Base-by-base conservation (phyloP, 2,888 invertebrate genomes). In the Melieria omissa region DNA sequence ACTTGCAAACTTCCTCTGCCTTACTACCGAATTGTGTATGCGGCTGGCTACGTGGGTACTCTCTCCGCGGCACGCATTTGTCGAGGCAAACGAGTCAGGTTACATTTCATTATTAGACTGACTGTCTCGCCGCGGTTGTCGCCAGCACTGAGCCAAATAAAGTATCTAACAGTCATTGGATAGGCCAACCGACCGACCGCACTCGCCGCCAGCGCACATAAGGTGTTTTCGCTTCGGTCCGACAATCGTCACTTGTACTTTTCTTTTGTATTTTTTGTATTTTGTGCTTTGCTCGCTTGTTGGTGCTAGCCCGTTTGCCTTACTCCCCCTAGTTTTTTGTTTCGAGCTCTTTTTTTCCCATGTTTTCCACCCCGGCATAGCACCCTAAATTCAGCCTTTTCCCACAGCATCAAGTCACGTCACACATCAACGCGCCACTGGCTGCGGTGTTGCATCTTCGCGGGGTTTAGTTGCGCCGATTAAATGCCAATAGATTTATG, bases 71-170 rank as follows among this genome's bases (percentile, higher is more conserved):
- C 29, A 29, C 29, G 29, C 29, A 29, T 29, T 29, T 29, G 29
- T 29, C 29, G 29, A 29, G 44, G 42, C 65, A 55, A 62, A 66
- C 71, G 62, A 42, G 12, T 44, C 66, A 60, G 61, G 45, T 58
- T 66, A 66, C 54, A 66, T 71, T 71, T 55, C 64, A 71, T 71
- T 71, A 71, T 62, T 71, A 71, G 61, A 71, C 71, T 71, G 55
- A 62, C 44, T 66, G 46, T 16, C 42, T 14, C 46, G 42, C 16
- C 16, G 44, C 52, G 8, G 66, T n/a, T 16, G 44, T 52, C 49
- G 67, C 52, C 49, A 60, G 60, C 52, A 65, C 60, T 46, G 61
- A 49, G 42, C 66, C 61, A 66, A 71, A 60, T 60, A 66, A 66
- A 66, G 64, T 71, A 71, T 71, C 66, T 71, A 71, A 66, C 52